Evolutionary conservation across 2,113 vertebrate species (phyloP), one percentile per base, ranked within the genome.

Genomic region (Clarias magur): DNA sequence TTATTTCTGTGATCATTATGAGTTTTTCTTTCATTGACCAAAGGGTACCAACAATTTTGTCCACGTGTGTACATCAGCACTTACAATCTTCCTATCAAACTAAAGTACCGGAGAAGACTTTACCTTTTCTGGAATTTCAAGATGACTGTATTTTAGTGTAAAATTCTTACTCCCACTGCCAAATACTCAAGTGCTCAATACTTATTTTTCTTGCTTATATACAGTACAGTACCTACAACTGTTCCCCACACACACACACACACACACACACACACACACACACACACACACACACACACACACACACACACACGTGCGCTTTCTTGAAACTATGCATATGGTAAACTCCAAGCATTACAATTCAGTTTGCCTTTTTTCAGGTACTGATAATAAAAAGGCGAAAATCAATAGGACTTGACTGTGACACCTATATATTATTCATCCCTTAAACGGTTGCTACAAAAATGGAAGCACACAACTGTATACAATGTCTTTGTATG

Each of bases 111-210:
- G 48, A 86, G 86, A 85, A 90, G 85, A 84, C 19, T 30, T 57
- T 19, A 80, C 27, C 76, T 86, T 90, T 90, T 88, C 80, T 86
- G 75, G 88, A 30, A 85, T 88, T 89, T 83, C 81, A 62, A 67
- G 75, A 87, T 80, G 83, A 80, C 57, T 67, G 75, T 80, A 87
- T 88, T 86, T 82, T 30, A 80, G 83, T 75, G 81, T 86, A 82
- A 82, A 76, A 86, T 54, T 79, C 25, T 54, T 5, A 83, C 16
- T 68, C 60, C 62, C 53, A 53, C 67, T 68, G 16, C 5, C 30
- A 17, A 75, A 60, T 76, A 76, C 81, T 85, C 53, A 57, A 82
- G 84, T n/a, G 30, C 53, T 81, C 82, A 38, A 88, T 72, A 85
- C 60, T n/a, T 15, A 48, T 63, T 68, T 25, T 27, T 27, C 62